These are phyloP conservation scores for Drosophila kikkawai DNA, from an alignment of 1,140 invertebrate species.

Conservation along the genomic window DNA sequence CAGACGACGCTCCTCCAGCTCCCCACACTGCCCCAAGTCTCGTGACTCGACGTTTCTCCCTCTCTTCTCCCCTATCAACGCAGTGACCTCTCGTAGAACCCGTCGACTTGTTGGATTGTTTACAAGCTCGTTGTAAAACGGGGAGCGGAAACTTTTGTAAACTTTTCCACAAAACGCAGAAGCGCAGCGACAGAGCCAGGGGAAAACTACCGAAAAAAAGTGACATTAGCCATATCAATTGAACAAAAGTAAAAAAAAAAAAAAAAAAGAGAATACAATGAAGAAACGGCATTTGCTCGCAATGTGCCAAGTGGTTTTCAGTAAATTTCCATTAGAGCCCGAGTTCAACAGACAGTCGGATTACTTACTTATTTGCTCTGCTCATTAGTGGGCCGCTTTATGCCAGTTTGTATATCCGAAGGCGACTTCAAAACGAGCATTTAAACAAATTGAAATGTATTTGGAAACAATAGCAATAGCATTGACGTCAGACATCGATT, in stretches of 20 bases:
- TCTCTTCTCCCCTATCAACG: conserved; percentile 10
- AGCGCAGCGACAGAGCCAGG: conserved; percentile 13
- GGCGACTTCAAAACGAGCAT: conserved; percentile 21
- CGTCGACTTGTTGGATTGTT: conserved; percentile 70
- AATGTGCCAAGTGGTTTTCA: conserved; percentile 67
- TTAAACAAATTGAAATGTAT: conserved; percentile 34
- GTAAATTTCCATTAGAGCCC: conserved; percentile 72
- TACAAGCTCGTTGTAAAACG: conserved; percentile 53
- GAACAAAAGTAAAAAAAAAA: conserved; percentile 12
- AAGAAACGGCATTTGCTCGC: conserved; percentile 23
- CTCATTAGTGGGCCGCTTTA: conserved; percentile 63
- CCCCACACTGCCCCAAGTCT: conserved; percentile 50
- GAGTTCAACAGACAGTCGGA: conserved; percentile 31
- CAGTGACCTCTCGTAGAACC: conserved; percentile 61
- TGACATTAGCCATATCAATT: conserved; percentile 35
- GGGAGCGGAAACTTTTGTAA: conserved; percentile 73
- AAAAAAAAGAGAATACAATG: neutral
- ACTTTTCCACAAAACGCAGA: conserved; percentile 59
- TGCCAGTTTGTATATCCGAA: conserved; percentile 29
- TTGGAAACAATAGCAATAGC: conserved; percentile 24
- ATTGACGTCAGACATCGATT: conserved; percentile 25
- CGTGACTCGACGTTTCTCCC: conserved; percentile 32
- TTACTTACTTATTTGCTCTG: conserved; percentile 54
- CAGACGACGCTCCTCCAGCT: neutral
- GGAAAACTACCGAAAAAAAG: conserved; percentile 51